phyloP scores from a whole-genome alignment of 2,113 vertebrate genomes.

The Paratilapia polleni region DNA sequence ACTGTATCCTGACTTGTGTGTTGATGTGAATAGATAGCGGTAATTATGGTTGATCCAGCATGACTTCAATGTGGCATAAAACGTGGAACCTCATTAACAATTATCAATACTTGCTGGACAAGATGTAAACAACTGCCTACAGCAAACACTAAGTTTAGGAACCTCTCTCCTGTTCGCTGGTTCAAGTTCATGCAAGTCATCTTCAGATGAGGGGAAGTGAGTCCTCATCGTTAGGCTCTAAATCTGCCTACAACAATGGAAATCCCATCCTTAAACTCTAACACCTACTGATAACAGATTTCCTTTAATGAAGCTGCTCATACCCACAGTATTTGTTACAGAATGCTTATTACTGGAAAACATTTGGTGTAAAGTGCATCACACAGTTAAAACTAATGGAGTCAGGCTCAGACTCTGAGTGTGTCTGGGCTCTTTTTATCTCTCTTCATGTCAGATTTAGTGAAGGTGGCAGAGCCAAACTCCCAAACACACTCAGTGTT shows the following conservation, averaged over 20 bases:
- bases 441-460: conserved; percentile 8
- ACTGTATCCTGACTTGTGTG: not conserved
- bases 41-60: not conserved
- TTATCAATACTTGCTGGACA: not conserved
- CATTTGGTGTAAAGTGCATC: not conserved
- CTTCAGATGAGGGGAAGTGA: not conserved
- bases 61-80: not conserved
- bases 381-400: not conserved
- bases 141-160: not conserved
- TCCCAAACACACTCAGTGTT: not conserved
- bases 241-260: not conserved
- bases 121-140: not conserved
- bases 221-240: not conserved
- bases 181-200: not conserved
- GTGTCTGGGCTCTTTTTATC: not conserved
- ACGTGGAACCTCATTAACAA: conserved; percentile 2
- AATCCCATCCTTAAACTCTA: not conserved
- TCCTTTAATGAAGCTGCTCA: not conserved
- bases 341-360: conserved; percentile 3
- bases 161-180: not conserved
- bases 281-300: not conserved
- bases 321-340: not conserved
- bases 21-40: not conserved
- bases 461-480: conserved; percentile 10
- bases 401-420: not conserved